Evolutionary conservation across 2,888 invertebrate genomes (phyloP).

Genomic region (Meghimatium bilineatum): DNA sequence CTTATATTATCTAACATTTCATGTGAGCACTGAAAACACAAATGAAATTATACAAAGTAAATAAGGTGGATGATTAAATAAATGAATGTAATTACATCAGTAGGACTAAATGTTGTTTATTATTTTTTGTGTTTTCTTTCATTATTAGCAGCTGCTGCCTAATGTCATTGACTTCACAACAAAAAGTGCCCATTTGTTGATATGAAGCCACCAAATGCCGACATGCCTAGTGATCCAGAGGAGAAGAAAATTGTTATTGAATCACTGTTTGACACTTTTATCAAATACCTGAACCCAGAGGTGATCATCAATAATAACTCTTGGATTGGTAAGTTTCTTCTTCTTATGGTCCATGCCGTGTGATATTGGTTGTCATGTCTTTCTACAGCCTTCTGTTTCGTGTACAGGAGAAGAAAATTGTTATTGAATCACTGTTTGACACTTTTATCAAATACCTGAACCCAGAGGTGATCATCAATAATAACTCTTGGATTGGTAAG

Average conservation of each 20-base stretch:
- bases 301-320: background rate
- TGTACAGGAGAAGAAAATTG: constrained; percentile 13
- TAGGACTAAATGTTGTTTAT: background rate
- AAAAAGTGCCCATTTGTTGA: background rate
- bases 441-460: constrained; percentile 38
- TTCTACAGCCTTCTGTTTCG: no score
- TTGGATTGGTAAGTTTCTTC: constrained; percentile 18
- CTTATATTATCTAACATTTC: no score
- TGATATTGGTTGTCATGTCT: no score
- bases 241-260: constrained; percentile 13
- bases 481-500: background rate
- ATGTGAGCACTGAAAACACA: no score
- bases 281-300: constrained; percentile 29
- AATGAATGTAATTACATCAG: no score
- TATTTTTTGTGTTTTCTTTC: background rate
- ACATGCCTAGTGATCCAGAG: background rate
- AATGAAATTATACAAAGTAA: no score
- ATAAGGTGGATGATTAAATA: no score
- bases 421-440: constrained; percentile 30
- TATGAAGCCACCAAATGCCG: background rate
- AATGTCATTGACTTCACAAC: background rate
- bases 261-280: constrained; percentile 36
- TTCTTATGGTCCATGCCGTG: no score
- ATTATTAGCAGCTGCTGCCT: background rate
- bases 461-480: constrained; percentile 4